These are phyloP conservation scores for Notolepis coatsorum DNA, from an alignment of 2,797 vertebrate species.

Conservation along the genomic window DNA sequence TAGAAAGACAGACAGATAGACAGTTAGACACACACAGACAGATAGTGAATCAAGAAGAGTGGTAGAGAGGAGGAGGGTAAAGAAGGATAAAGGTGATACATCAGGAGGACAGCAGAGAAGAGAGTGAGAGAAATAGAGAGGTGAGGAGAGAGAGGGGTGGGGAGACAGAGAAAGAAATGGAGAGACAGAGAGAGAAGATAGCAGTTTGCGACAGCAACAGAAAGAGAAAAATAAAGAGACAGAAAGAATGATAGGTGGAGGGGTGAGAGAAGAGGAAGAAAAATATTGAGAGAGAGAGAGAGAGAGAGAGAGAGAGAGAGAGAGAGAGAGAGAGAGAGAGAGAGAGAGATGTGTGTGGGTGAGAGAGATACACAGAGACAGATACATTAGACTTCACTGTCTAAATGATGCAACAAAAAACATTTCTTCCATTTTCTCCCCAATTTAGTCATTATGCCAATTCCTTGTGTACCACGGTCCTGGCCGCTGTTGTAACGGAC, in stretches of 20 bases:
- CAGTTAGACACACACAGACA: no score
- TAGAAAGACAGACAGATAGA: no score
- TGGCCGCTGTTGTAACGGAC: no score
- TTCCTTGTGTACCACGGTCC: no score
- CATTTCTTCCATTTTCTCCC: no score
- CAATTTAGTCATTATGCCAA: no score
- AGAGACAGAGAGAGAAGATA: background rate
- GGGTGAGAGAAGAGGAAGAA: constrained; percentile 31
- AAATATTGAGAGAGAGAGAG: constrained; percentile 7
- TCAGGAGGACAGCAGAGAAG: background rate
- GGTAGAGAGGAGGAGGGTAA: constrained; percentile 22
- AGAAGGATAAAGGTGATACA: constrained; percentile 24
- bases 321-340: background rate
- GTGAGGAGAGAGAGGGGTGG: background rate
- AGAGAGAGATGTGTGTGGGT: no score
- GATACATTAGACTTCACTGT: no score
- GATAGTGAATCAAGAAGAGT: no score
- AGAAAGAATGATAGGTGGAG: constrained; percentile 13
- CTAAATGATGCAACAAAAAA: no score
- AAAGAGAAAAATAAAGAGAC: background rate
- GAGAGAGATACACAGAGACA: no score
- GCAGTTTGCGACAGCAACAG: constrained; percentile 12
- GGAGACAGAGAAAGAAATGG: constrained; percentile 6
- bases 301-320: background rate
- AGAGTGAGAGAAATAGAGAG: background rate